Evolutionary conservation across 2,113 vertebrate genomes (phyloP).

Genomic region (Forbesichthys papilliferus): DNA sequence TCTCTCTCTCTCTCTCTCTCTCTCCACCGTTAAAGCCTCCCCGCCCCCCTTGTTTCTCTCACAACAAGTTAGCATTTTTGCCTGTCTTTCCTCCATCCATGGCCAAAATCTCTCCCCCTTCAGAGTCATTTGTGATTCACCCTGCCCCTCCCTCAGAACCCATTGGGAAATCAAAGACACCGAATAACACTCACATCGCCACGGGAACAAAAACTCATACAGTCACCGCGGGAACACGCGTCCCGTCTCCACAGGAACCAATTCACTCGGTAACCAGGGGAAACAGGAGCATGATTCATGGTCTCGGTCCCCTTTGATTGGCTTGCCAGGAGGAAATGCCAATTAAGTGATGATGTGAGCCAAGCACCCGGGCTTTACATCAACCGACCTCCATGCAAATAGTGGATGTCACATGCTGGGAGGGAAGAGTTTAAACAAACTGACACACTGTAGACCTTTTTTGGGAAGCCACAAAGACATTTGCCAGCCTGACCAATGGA

Average conservation of each 20-base stretch:
- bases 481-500: background rate
- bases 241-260: constrained; percentile 24
- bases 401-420: background rate
- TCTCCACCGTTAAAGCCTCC: background rate
- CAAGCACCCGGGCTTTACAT: constrained; percentile 20
- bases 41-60: background rate
- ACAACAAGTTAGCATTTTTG: background rate
- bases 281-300: constrained; percentile 17
- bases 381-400: constrained; percentile 7
- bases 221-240: constrained; percentile 34
- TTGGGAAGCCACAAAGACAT: background rate
- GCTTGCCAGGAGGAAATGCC: constrained; percentile 27
- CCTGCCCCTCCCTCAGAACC: constrained; percentile 4
- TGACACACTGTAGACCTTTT: background rate
- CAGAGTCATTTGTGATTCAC: background rate
- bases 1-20: background rate
- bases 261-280: constrained; percentile 26
- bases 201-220: constrained; percentile 38
- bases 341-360: constrained; percentile 40
- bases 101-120: background rate
- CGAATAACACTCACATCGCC: constrained; percentile 55
- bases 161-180: constrained; percentile 54
- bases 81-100: background rate
- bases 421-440: background rate
- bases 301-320: constrained; percentile 26